Base-by-base conservation (phyloP, 1,140 invertebrate species). In the Dendroctonus ponderosae region DNA sequence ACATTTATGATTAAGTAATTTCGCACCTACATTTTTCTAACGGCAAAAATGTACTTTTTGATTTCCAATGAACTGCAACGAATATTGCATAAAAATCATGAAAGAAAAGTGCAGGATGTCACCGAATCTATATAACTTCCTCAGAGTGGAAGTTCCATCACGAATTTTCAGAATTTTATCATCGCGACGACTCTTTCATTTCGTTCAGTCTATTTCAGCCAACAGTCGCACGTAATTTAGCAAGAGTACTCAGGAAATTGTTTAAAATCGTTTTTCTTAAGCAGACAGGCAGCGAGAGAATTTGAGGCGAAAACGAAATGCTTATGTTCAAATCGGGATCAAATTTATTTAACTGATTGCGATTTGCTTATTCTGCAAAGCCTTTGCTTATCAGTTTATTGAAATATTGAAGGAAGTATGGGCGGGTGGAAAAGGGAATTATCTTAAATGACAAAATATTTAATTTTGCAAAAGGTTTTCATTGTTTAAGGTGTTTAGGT, bases 211-310 rank as follows among this genome's bases (percentile, higher is more conserved):
- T 43, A 58, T 58, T 46, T 58, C 56, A 26, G 56, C 41, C 56
- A 43, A 46, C 56, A 58, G 56, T 58, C 42, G 56, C 56, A 58
- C 56, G 56, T 58, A 58, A 58, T 58, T 58, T 58, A 46, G 56
- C 42, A 46, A 58, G 26, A 58, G 56, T 46, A 46, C 56, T 58
- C 56, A 41, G 56, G 56, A 58, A 58, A 58, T 58, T 58, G 56
- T 46, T 58, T 58, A 58, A 58, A 58, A 37, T 26, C 56, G 42
- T 58, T 58, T 56, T 56, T 56, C 53, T 38, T 56, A 52, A 52
- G 38, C 50, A 52, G 50, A 26, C 14, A 52, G 5, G 8, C 14
- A 48, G n/a, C 15, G 50, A 52, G 15, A 26, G 50, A 52, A 52
- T 52, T 26, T 52, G n/a, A 52, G 50, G 14, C 12, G 50, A 52